phyloP scores from a whole-genome alignment of 2,113 vertebrate species.

The Cricetomys ansorgei region DNA sequence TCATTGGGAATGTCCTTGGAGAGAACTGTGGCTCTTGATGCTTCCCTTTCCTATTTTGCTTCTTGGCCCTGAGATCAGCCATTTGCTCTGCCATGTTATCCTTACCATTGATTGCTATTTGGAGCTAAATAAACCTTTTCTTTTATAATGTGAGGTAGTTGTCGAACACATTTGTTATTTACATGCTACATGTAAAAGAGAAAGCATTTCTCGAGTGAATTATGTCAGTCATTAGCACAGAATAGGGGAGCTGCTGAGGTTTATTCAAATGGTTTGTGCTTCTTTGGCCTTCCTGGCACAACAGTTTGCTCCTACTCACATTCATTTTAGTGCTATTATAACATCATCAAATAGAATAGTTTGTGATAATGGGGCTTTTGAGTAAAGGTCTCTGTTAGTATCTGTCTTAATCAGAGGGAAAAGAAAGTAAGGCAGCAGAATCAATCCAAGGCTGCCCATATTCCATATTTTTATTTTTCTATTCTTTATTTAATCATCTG shows the following conservation, averaged over 20 bases:
- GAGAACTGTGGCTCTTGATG: neutral
- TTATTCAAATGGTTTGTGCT: neutral
- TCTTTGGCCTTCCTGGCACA: neutral
- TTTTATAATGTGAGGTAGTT: neutral
- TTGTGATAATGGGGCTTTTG: neutral
- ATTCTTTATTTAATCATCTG: slow-evolving; percentile 3
- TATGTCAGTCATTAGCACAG: neutral
- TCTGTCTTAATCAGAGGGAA: neutral
- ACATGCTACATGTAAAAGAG: neutral
- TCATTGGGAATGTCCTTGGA: neutral
- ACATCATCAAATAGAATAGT: neutral
- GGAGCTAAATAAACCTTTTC: neutral
- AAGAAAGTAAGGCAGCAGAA: slow-evolving; percentile 20
- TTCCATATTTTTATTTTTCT: neutral
- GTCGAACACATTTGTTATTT: neutral
- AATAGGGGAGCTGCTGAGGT: neutral
- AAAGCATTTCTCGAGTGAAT: neutral
- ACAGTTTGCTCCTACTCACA: neutral
- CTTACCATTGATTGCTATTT: neutral
- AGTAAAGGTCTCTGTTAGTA: neutral
- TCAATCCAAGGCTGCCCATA: neutral
- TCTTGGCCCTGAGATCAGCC: neutral
- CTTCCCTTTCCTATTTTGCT: neutral
- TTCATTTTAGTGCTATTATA: neutral
- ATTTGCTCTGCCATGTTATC: neutral